Percentiles rank a stretch among this genome's conserved stretches.
Evolutionary conservation across 2,113 vertebrate species (phyloP).

Genomic region (Malurus melanocephalus): DNA sequence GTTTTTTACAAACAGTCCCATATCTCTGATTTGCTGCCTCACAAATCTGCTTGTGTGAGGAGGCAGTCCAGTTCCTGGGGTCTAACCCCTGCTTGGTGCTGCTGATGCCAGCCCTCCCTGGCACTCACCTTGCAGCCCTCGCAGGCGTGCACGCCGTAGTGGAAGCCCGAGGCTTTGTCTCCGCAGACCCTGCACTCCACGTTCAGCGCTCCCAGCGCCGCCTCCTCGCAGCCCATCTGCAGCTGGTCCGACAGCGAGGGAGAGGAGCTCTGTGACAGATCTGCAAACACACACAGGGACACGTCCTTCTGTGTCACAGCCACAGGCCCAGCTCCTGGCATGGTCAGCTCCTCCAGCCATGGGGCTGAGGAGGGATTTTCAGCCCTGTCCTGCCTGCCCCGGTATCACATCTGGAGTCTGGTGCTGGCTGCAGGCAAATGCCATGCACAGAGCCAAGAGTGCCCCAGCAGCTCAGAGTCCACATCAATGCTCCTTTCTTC

Average conservation of each 20-base stretch:
- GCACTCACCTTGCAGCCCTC: conserved; percentile 92
- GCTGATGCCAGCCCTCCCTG: background rate
- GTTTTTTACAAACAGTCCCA: background rate
- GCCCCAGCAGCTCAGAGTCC: background rate
- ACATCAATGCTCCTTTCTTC: background rate
- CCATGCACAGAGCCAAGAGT: background rate
- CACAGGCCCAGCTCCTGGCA: accelerated
- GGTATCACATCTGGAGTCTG: background rate
- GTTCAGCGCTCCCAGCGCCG: conserved; percentile 74
- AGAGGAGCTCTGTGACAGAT: conserved; percentile 84
- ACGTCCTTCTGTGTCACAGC: accelerated
- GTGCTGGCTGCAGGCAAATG: background rate
- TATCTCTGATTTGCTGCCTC: background rate
- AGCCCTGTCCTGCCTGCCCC: background rate
- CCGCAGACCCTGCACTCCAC: conserved; percentile 95
- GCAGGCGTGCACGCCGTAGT: conserved; percentile 95
- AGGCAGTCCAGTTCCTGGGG: background rate
- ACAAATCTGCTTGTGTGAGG: background rate
- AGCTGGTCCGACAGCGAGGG: conserved; percentile 89
- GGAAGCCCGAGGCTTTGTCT: conserved; percentile 95
- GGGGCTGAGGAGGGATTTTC: background rate
- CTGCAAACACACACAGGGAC: conserved; percentile 54
- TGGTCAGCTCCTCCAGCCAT: background rate
- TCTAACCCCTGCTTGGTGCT: background rate
- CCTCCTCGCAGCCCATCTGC: conserved; percentile 82